phyloP scores from a whole-genome alignment of 2,797 vertebrate genomes.

The Potorous gilbertii region DNA sequence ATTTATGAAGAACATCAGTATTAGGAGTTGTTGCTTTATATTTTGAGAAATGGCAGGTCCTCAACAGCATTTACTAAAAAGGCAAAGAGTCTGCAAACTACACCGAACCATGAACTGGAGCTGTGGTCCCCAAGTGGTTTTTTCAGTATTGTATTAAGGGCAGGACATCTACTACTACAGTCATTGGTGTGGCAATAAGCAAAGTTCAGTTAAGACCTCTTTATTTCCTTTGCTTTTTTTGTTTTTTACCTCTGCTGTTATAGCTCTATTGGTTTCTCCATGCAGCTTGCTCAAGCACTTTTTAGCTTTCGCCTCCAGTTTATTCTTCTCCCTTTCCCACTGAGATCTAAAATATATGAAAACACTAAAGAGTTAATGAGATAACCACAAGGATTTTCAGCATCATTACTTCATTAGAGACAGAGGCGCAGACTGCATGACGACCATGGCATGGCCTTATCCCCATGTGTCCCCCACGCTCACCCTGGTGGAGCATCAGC shows the following conservation, averaged over 20 bases:
- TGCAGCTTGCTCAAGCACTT: conserved; percentile 70
- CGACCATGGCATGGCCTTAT: conserved; percentile 20
- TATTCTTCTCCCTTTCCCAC: conserved; percentile 67
- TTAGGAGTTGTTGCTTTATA: not conserved
- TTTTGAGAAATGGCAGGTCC: not conserved
- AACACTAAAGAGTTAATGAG: conserved; percentile 44
- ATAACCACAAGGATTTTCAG: conserved; percentile 40
- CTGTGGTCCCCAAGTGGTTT: conserved; percentile 30
- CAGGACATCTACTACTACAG: not conserved
- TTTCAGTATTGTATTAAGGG: conserved; percentile 19
- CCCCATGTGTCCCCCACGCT: too few species aligned
- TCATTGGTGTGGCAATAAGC: conserved; percentile 14
- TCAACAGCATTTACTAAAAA: not conserved
- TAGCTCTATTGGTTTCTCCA: conserved; percentile 71
- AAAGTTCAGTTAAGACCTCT: conserved; percentile 34
- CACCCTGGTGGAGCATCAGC: not conserved
- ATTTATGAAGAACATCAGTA: not conserved
- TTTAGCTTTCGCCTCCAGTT: conserved; percentile 71
- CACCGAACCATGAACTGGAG: not conserved
- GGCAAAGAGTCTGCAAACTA: not conserved
- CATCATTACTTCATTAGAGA: conserved; percentile 20
- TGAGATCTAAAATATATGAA: conserved; percentile 72
- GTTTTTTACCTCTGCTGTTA: conserved; percentile 66
- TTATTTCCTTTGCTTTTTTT: not conserved
- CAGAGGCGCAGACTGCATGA: not conserved